Conservation (phyloP, 1,140 invertebrate genomes). For the Drosophila tani region DNA sequence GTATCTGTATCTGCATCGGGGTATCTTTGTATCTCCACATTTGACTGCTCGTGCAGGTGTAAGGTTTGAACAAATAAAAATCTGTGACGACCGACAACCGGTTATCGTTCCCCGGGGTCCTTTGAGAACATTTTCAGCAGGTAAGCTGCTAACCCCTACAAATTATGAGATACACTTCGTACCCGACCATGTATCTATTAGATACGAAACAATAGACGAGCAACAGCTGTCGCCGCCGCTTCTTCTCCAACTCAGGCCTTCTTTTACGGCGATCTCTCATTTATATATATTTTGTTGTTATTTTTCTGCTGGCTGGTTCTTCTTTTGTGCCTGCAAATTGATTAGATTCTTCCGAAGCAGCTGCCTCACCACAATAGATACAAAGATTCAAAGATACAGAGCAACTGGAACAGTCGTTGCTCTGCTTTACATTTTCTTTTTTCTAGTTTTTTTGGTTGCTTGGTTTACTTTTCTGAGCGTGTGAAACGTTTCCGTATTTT, state of each 20-base stretch:
- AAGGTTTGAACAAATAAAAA: conserved; percentile 33
- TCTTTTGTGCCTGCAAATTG: conserved; percentile 28
- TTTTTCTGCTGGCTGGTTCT: conserved; percentile 2
- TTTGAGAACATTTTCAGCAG: conserved; percentile 29
- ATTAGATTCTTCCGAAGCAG: conserved; percentile 35
- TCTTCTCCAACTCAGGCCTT: neutral
- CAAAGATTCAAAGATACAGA: conserved; percentile 17
- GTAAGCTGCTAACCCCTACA: conserved; percentile 24
- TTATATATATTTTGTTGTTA: neutral
- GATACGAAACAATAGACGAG: conserved; percentile 30
- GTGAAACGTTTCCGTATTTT: conserved; percentile 14
- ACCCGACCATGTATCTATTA: conserved; percentile 16
- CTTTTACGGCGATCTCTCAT: conserved; percentile 2
- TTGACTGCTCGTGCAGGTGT: conserved; percentile 18
- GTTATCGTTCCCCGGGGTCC: conserved; percentile 12
- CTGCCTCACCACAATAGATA: conserved; percentile 29
- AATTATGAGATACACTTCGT: conserved; percentile 45
- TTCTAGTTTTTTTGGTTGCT: neutral
- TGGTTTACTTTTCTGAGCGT: conserved; percentile 23
- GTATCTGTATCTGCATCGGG: conserved; percentile 2
- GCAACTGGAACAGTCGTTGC: conserved; percentile 17
- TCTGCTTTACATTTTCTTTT: conserved; percentile 4
- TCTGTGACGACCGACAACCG: conserved; percentile 25
- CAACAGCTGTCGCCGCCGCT: conserved; percentile 25
- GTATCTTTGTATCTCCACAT: conserved; percentile 5